Conservation (phyloP, 2,888 invertebrate species). For the Limnephilus marmoratus region DNA sequence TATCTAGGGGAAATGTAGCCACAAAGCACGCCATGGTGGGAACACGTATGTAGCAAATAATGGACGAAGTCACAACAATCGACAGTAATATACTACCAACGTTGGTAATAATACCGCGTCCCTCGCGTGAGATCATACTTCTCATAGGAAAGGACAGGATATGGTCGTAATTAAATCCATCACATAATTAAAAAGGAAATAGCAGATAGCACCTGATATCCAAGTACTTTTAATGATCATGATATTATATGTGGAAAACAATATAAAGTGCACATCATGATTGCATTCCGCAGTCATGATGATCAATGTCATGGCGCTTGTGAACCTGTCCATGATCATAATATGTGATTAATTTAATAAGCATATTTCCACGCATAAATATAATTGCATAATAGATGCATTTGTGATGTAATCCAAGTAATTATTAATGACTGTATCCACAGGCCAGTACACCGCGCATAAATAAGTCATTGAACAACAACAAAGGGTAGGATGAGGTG, state of each 20-base stretch:
- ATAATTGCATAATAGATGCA: background rate
- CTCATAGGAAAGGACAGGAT: conserved; percentile 35
- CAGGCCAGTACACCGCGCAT: background rate
- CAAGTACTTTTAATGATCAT: background rate
- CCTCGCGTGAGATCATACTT: conserved; percentile 27
- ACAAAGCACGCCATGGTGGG: background rate
- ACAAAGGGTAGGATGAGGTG: background rate
- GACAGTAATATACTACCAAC: background rate
- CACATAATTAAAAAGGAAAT: conserved; percentile 37
- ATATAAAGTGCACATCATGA: conserved; percentile 23
- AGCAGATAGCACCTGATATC: conserved; percentile 5
- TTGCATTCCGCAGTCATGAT: conserved; percentile 9
- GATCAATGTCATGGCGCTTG: conserved; percentile 32
- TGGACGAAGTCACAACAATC: background rate
- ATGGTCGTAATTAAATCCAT: conserved; percentile 10
- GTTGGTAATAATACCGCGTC: background rate
- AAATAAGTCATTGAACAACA: background rate
- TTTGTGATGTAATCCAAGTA: background rate
- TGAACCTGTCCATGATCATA: background rate
- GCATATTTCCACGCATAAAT: conserved; percentile 27
- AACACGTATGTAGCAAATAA: background rate
- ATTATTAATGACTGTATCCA: background rate
- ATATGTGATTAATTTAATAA: conserved; percentile 7
- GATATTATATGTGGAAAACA: conserved; percentile 1
- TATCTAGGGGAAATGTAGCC: background rate